A percentile compares a stretch with the other conserved stretches of the same genome.
Evolutionary conservation across 2,797 vertebrate genomes (phyloP).

Genomic region (Hephaestus fuliginosus): DNA sequence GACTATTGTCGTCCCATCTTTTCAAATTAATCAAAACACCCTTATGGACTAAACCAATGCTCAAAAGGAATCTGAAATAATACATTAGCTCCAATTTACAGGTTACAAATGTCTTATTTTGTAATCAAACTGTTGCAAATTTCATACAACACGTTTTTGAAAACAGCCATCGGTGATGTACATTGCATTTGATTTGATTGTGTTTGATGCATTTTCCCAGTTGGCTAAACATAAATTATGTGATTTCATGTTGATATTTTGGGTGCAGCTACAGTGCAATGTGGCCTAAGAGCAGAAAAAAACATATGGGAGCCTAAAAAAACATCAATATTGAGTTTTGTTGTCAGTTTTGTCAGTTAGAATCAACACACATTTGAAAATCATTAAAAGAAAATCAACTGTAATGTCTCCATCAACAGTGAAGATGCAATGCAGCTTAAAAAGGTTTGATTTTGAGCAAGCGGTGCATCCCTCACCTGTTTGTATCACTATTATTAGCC

Average conservation of each 20-base stretch:
- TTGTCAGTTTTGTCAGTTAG: background rate
- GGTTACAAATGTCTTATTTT: no score
- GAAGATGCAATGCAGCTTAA: background rate
- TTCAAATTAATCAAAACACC: background rate
- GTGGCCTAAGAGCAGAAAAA: constrained; percentile 2
- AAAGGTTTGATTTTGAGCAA: background rate
- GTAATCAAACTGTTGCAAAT: background rate
- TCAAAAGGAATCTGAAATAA: background rate
- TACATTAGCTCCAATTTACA: background rate
- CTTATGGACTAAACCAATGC: background rate
- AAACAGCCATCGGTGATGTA: background rate
- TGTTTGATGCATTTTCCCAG: constrained; percentile 42
- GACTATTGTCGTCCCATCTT: background rate
- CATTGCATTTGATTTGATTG: background rate
- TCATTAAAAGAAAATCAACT: background rate
- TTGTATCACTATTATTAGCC: background rate
- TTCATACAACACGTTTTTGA: background rate
- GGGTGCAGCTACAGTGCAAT: constrained; percentile 18
- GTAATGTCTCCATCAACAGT: background rate
- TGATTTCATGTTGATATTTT: constrained; percentile 44
- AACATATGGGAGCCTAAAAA: background rate
- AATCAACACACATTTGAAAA: background rate
- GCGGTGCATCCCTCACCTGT: background rate
- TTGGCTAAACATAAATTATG: constrained; percentile 23
- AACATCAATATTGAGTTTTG: background rate